Conservation (phyloP, 2,888 invertebrate species). For the Seladonia tumulorum region DNA sequence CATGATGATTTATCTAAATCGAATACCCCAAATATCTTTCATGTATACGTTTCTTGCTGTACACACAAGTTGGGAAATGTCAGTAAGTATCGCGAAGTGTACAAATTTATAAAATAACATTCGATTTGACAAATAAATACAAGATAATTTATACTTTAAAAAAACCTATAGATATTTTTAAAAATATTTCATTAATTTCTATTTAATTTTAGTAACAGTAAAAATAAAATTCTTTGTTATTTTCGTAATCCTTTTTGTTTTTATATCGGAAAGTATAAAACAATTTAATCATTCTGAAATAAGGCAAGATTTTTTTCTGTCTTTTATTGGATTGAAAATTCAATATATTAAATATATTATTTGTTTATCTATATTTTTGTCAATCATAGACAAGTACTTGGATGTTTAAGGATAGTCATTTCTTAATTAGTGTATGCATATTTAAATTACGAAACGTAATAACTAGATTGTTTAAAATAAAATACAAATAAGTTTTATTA, state of each 20-base stretch:
- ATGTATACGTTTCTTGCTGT: neutral
- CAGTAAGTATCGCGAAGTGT: constrained; percentile 34
- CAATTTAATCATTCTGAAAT: neutral
- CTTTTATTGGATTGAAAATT: neutral
- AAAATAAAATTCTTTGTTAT: neutral
- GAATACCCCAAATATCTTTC: neutral
- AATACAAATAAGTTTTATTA: neutral
- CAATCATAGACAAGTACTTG: neutral
- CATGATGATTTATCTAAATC: constrained; percentile 20
- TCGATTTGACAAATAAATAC: neutral
- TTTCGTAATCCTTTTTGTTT: neutral
- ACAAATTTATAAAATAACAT: neutral
- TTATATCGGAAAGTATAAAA: neutral
- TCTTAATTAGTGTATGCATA: neutral
- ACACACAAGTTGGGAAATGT: constrained; percentile 14
- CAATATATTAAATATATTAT: neutral
- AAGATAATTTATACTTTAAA: neutral
- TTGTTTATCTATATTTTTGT: neutral
- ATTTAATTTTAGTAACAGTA: neutral
- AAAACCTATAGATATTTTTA: neutral
- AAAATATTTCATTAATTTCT: neutral
- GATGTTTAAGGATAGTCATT: neutral
- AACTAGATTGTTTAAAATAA: neutral
- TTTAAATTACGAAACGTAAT: too few species aligned
- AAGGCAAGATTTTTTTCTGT: neutral